Conservation (phyloP, 2,888 invertebrate species). For the Erebia aethiops region DNA sequence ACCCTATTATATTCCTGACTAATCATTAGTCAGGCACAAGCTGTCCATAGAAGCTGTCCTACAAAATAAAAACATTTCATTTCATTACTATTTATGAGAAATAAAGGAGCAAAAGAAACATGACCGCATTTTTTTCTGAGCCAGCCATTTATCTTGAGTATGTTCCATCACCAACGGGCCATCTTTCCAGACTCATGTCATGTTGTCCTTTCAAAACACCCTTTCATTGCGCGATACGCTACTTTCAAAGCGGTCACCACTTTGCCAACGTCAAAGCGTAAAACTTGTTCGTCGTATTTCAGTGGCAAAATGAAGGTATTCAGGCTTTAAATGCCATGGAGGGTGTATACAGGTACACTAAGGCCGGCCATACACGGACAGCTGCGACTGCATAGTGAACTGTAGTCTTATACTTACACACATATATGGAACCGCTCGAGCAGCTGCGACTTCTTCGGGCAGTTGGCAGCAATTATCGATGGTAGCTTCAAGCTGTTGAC, state of each 20-base stretch:
- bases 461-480: no score
- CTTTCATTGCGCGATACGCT: slow-evolving; percentile 29
- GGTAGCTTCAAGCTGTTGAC: no score
- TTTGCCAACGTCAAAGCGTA: slow-evolving; percentile 63
- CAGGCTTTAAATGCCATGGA: slow-evolving; percentile 65
- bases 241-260: slow-evolving; percentile 41
- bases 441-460: no score
- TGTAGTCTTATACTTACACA: no score
- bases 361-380: no score
- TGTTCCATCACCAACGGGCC: slow-evolving; percentile 10
- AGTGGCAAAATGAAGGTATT: slow-evolving; percentile 67
- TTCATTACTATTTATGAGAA: neutral
- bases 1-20: no score
- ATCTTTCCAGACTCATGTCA: slow-evolving; percentile 11
- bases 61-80: no score
- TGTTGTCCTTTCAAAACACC: slow-evolving; percentile 35
- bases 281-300: slow-evolving; percentile 64
- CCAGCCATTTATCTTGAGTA: slow-evolving; percentile 6
- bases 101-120: neutral
- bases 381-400: no score
- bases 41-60: no score
- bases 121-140: slow-evolving; percentile 14
- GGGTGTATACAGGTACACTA: neutral
- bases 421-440: no score
- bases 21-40: no score